Evolutionary conservation across 2,888 invertebrate genomes (phyloP).

Genomic region (Electrophaes corylata): DNA sequence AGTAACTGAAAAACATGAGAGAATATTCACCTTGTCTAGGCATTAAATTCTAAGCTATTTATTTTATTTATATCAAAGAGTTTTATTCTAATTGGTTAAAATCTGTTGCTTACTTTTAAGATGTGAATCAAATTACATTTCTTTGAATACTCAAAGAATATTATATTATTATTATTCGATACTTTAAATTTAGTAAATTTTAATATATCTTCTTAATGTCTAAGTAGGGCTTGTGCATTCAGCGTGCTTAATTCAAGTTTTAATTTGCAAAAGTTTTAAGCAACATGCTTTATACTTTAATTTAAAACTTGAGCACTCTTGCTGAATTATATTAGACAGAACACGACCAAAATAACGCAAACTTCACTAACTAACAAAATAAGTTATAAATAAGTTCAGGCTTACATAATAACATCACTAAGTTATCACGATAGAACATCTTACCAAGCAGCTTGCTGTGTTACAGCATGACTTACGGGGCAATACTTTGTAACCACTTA

Average conservation of each 20-base stretch:
- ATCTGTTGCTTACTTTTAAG: no score
- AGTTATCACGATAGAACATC: background rate
- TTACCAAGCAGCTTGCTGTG: no score
- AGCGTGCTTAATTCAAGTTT: slow-evolving; percentile 20
- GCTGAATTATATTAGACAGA: slow-evolving; percentile 16
- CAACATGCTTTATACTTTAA: slow-evolving; percentile 25
- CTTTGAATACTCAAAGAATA: no score
- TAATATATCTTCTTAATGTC: background rate
- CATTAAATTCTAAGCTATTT: no score
- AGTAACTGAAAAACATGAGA: no score
- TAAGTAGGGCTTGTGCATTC: slow-evolving; percentile 14
- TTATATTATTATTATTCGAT: no score
- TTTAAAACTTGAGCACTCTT: slow-evolving; percentile 28
- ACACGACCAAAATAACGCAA: slow-evolving; percentile 23
- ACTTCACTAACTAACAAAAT: slow-evolving; percentile 20
- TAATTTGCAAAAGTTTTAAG: slow-evolving; percentile 20
- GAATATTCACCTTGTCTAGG: no score
- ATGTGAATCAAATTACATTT: no score
- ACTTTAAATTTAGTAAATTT: background rate
- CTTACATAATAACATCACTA: background rate
- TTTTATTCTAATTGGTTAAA: no score
- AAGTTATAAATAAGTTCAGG: slow-evolving; percentile 4
- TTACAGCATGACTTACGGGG: no score
- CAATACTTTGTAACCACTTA: no score
- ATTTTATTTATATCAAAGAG: no score